Evolutionary conservation across 2,113 vertebrate genomes (phyloP).

Genomic region (Phyllostomus hastatus): DNA sequence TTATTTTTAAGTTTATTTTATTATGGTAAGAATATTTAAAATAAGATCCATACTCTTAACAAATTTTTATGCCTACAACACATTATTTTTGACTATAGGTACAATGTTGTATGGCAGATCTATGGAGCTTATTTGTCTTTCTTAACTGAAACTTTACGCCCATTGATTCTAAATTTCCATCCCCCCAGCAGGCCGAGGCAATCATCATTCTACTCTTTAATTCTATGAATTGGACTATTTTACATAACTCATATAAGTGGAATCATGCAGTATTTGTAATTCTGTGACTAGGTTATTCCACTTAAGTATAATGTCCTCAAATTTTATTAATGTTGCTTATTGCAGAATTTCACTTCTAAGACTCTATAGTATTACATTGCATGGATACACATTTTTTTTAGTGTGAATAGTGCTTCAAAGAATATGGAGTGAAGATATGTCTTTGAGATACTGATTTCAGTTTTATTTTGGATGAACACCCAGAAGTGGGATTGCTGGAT

Average conservation of each 20-base stretch:
- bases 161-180: background rate
- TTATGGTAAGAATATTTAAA: background rate
- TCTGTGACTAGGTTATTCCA: background rate
- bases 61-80: background rate
- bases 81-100: background rate
- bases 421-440: background rate
- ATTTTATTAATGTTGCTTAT: background rate
- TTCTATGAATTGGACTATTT: background rate
- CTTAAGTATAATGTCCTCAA: background rate
- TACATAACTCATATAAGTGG: background rate
- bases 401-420: background rate
- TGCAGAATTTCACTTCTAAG: background rate
- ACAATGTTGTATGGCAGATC: background rate
- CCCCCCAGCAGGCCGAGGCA: background rate
- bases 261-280: background rate
- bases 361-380: background rate
- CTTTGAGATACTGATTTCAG: background rate
- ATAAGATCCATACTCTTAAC: background rate
- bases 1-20: background rate
- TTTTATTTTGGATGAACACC: background rate
- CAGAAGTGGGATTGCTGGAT: background rate
- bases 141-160: background rate
- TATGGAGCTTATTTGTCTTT: background rate
- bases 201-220: background rate
- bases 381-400: background rate